Evolutionary conservation across 2,888 invertebrate species (phyloP).

Genomic region (Mythimna vitellina): DNA sequence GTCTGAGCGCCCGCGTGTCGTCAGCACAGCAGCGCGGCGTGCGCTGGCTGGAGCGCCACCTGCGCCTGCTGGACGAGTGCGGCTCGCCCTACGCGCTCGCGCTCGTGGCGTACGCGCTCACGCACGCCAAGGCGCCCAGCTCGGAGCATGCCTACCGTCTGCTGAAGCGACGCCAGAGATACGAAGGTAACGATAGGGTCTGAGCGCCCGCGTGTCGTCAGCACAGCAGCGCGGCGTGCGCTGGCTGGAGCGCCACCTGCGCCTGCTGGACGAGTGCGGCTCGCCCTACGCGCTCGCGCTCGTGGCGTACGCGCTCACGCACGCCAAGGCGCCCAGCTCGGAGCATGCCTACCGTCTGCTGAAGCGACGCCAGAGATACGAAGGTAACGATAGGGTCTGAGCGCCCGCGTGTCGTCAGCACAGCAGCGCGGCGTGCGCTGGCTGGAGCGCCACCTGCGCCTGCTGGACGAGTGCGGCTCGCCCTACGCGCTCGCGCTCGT

Average conservation of each 20-base stretch:
- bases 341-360: constrained; percentile 95
- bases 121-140: constrained; percentile 95
- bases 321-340: constrained; percentile 95
- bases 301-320: constrained; percentile 96
- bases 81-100: constrained; percentile 96
- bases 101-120: constrained; percentile 96
- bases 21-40: constrained; percentile 94
- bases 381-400: constrained; percentile 92
- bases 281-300: constrained; percentile 96
- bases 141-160: constrained; percentile 95
- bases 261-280: constrained; percentile 92
- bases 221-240: constrained; percentile 94
- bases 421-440: constrained; percentile 94
- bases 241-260: constrained; percentile 96
- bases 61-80: constrained; percentile 93
- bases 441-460: constrained; percentile 95
- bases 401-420: constrained; percentile 94
- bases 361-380: constrained; percentile 91
- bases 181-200: no score
- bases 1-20: constrained; percentile 94
- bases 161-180: constrained; percentile 92
- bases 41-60: constrained; percentile 95
- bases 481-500: constrained; percentile 97
- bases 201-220: constrained; percentile 94
- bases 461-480: constrained; percentile 93